A percentile compares a stretch with the other conserved stretches of the same genome.
phyloP scores from a whole-genome alignment of 1,140 invertebrate species.

The Varroa destructor region DNA sequence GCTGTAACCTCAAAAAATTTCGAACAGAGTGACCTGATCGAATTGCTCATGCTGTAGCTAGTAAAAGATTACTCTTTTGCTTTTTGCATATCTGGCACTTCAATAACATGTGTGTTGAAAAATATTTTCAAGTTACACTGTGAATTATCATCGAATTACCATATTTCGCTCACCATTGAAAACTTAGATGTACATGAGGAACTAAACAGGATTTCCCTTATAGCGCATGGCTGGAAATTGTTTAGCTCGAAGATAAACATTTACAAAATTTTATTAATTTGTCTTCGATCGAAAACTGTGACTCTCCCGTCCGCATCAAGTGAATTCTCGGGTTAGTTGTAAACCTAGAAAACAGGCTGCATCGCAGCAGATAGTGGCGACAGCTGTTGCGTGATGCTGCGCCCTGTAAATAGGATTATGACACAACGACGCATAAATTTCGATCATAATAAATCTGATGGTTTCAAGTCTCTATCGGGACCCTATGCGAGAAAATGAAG shows the following conservation, averaged over 20 bases:
- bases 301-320: conserved; percentile 69
- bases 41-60: conserved; percentile 75
- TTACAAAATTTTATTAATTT: conserved; percentile 35
- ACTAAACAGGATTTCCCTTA: conserved; percentile 40
- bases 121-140: too few relatives aligned
- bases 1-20: conserved; percentile 70
- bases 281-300: conserved; percentile 53
- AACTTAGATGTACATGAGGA: conserved; percentile 71
- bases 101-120: too few relatives aligned
- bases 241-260: conserved; percentile 33
- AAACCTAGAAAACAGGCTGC: conserved; percentile 27
- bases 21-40: conserved; percentile 66
- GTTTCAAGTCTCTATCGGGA: too few relatives aligned
- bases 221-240: conserved; percentile 30
- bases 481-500: too few relatives aligned
- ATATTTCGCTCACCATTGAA: conserved; percentile 31
- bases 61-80: conserved; percentile 2
- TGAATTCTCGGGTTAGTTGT: conserved; percentile 78
- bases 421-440: too few relatives aligned
- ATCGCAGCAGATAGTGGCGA: background rate
- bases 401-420: too few relatives aligned
- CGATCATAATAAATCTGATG: too few relatives aligned
- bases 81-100: background rate
- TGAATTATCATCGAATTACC: too few relatives aligned
- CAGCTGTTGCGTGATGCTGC: too few relatives aligned